Evolutionary conservation across 2,113 vertebrate species (phyloP).

Genomic region (Hyla sarda): DNA sequence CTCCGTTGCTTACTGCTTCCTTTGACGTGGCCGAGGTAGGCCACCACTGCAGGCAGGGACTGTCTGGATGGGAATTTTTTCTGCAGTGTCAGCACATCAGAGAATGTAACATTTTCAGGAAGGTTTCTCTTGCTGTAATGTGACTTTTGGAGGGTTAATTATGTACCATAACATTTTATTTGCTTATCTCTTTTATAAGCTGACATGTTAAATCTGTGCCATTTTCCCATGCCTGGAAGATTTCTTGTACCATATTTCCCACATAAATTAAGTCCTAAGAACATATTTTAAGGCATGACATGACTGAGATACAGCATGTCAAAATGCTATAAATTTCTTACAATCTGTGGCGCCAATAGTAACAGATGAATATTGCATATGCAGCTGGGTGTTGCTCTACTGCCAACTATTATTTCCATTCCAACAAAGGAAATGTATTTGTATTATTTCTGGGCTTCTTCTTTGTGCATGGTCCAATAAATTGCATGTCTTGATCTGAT

Average conservation of each 20-base stretch:
- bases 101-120: no score
- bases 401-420: constrained; percentile 45
- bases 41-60: no score
- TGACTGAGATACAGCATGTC: constrained; percentile 21
- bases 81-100: no score
- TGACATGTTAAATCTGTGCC: background rate
- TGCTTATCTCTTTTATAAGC: no score
- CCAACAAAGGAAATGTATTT: constrained; percentile 50
- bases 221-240: background rate
- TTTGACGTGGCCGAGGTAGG: no score
- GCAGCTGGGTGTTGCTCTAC: constrained; percentile 41
- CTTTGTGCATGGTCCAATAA: constrained; percentile 39
- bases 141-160: background rate
- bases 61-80: no score
- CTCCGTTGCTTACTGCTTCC: no score
- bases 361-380: constrained; percentile 40
- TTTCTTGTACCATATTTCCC: constrained; percentile 13
- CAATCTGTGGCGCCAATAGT: constrained; percentile 26
- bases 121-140: no score
- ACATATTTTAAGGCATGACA: constrained; percentile 31
- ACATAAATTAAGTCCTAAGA: constrained; percentile 21
- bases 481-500: constrained; percentile 45
- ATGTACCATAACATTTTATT: background rate
- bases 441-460: constrained; percentile 42
- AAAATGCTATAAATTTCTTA: constrained; percentile 42